Conservation (phyloP, 2,113 vertebrate species). For the Agapornis roseicollis region DNA sequence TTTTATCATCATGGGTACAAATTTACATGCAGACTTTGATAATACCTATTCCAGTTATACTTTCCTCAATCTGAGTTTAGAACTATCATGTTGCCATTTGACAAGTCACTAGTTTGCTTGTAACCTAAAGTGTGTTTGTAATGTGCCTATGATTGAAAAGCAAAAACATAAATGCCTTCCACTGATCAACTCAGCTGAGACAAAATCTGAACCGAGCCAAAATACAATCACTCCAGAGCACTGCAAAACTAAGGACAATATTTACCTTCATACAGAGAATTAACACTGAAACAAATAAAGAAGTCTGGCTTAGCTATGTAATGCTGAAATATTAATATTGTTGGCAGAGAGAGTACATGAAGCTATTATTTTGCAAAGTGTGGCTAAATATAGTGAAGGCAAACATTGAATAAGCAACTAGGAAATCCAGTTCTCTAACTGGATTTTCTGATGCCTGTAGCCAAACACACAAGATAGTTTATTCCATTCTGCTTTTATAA, state of each 20-base stretch:
- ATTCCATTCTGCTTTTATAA: background rate
- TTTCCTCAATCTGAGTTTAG: background rate
- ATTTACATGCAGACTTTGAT: background rate
- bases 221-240: background rate
- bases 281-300: slow-evolving; percentile 14
- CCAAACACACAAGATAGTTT: background rate
- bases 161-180: background rate
- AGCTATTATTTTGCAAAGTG: background rate
- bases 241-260: background rate
- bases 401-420: background rate
- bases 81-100: background rate
- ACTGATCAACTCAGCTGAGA: background rate
- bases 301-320: background rate
- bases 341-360: background rate
- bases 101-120: background rate
- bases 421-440: background rate
- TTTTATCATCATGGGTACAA: background rate
- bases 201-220: background rate
- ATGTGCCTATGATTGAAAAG: background rate
- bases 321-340: slow-evolving; percentile 44
- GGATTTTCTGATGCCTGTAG: background rate
- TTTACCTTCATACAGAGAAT: background rate
- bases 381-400: background rate
- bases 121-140: background rate
- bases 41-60: fast-evolving